Conservation (phyloP, 1,140 invertebrate species). For the Bombyx mori region DNA sequence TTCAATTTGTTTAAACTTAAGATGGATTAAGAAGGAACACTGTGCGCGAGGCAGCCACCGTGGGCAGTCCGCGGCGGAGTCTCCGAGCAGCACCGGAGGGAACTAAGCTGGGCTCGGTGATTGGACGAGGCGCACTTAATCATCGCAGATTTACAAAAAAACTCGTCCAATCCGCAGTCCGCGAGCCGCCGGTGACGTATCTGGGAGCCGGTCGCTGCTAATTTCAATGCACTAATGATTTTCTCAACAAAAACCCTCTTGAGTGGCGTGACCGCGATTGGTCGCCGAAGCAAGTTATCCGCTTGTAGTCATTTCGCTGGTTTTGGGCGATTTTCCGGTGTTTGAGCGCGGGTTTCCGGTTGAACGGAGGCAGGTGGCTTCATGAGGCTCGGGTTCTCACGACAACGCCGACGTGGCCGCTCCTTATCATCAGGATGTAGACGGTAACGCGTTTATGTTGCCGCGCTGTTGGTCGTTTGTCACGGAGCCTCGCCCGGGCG, state of each 20-base stretch:
- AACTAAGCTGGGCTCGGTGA: constrained; percentile 10
- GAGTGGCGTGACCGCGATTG: constrained; percentile 45
- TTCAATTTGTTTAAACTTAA: too few relatives aligned
- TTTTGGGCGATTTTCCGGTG: constrained; percentile 64
- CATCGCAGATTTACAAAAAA: constrained; percentile 16
- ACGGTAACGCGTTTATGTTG: constrained; percentile 14
- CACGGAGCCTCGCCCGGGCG: too few relatives aligned
- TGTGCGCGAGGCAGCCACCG: too few relatives aligned
- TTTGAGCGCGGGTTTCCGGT: constrained; percentile 59
- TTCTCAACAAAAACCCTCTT: constrained; percentile 27
- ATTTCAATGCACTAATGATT: constrained; percentile 53
- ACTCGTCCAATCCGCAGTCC: constrained; percentile 8
- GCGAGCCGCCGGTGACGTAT: constrained; percentile 2
- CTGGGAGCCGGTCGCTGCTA: constrained; percentile 15
- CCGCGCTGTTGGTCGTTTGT: too few relatives aligned
- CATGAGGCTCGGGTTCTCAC: constrained; percentile 48
- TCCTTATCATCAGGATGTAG: constrained; percentile 25
- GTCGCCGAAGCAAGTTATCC: constrained; percentile 39
- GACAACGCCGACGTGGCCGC: constrained; percentile 27
- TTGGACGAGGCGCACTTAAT: constrained; percentile 4
- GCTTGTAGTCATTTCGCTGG: constrained; percentile 56
- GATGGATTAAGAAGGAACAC: too few relatives aligned
- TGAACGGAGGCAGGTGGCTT: constrained; percentile 48
- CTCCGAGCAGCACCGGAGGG: not conserved
- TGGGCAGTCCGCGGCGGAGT: too few relatives aligned